Conservation (phyloP, 2,113 vertebrate genomes). For the Ibidorhyncha struthersii region DNA sequence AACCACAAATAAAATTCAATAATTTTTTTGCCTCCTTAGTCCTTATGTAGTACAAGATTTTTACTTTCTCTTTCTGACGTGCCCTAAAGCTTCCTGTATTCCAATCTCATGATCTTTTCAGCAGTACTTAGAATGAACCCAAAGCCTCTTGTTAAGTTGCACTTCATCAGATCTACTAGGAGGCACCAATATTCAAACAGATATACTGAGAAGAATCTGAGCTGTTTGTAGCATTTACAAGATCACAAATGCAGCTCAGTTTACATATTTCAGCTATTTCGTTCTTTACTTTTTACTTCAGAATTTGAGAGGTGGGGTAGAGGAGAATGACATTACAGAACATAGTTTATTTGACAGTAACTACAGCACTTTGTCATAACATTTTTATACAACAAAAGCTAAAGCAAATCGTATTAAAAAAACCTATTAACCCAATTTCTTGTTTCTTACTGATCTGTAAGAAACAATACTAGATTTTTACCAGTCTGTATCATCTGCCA, state of each 20-base stretch:
- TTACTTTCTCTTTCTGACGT: background rate
- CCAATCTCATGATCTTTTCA: background rate
- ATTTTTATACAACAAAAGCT: background rate
- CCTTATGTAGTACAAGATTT: background rate
- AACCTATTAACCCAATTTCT: background rate
- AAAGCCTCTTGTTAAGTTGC: background rate
- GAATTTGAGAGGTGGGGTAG: background rate
- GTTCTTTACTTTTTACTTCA: background rate
- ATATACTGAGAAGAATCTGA: background rate
- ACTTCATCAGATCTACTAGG: background rate
- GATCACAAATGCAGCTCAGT: background rate
- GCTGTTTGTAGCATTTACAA: background rate
- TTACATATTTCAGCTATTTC: background rate
- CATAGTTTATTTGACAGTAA: background rate
- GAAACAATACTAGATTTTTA: conserved; percentile 15
- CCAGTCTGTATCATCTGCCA: background rate
- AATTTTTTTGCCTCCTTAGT: background rate
- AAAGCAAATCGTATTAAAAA: background rate
- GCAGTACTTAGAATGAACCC: background rate
- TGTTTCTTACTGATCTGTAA: background rate
- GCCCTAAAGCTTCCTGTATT: background rate
- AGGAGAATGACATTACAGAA: background rate
- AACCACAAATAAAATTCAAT: background rate
- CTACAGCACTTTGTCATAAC: background rate
- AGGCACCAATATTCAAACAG: background rate